These are phyloP conservation scores for Phenganax subtilis DNA, from an alignment of 92 coral and sea anemone genomes.

Conservation along the genomic window DNA sequence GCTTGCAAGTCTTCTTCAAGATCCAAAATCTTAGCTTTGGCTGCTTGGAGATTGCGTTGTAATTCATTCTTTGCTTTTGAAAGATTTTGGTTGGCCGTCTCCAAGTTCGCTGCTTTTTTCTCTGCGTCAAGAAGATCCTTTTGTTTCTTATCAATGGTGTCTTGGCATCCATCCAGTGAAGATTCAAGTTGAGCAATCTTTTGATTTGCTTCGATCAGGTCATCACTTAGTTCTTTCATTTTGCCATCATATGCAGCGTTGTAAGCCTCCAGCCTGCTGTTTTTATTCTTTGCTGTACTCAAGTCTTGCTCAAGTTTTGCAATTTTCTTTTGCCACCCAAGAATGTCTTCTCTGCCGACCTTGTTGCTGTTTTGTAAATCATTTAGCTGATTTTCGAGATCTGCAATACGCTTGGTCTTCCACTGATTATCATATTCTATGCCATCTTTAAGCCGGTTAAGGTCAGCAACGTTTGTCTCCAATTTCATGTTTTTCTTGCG, in stretches of 20 bases:
- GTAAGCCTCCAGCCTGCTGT: conserved; percentile 64
- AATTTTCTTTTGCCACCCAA: conserved; percentile 82
- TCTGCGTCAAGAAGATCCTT: conserved; percentile 78
- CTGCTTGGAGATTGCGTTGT: conserved; percentile 66
- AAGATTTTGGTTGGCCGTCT: conserved; percentile 70
- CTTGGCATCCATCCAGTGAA: conserved; percentile 63
- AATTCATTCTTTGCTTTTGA: conserved; percentile 67
- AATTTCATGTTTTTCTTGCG: conserved; percentile 61
- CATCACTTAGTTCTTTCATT: conserved; percentile 67
- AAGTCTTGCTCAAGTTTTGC: conserved; percentile 76
- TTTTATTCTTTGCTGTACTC: conserved; percentile 70
- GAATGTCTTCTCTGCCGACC: conserved; percentile 79
- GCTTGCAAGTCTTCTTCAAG: conserved; percentile 84
- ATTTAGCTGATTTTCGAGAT: conserved; percentile 76
- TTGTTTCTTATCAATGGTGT: conserved; percentile 56
- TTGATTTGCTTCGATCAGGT: conserved; percentile 64
- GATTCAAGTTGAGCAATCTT: conserved; percentile 58
- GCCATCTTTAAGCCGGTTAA: conserved; percentile 69
- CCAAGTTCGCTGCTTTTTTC: conserved; percentile 73
- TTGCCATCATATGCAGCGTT: conserved; percentile 86
- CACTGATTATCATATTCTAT: conserved; percentile 70
- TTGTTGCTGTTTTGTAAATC: conserved; percentile 77
- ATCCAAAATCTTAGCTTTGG: conserved; percentile 57
- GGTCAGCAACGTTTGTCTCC: conserved; percentile 61
- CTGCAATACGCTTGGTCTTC: conserved; percentile 68